Conservation (phyloP, 2,113 vertebrate genomes). For the Oryzias woworae region DNA sequence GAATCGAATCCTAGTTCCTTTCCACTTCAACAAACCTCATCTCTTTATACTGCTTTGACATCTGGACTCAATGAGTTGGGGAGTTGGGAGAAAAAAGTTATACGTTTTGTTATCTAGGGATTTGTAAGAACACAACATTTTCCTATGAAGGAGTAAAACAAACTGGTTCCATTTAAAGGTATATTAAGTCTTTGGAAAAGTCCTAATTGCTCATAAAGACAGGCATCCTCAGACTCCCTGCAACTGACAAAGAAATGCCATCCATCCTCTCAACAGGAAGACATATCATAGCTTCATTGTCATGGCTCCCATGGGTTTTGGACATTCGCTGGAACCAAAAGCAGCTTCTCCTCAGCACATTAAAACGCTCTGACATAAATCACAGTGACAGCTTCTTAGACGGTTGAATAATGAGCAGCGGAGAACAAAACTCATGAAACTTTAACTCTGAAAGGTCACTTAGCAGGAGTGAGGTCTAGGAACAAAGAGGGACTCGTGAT, state of each 20-base stretch:
- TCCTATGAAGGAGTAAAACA: slow-evolving; percentile 4
- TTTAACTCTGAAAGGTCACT: slow-evolving; percentile 39
- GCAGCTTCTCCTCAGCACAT: slow-evolving; percentile 53
- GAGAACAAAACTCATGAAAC: slow-evolving; percentile 54
- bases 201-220: slow-evolving; percentile 51
- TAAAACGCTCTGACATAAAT: slow-evolving; percentile 67
- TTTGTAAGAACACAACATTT: slow-evolving; percentile 3
- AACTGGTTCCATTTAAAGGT: slow-evolving; percentile 30
- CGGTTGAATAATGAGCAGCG: slow-evolving; percentile 52
- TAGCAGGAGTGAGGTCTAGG: slow-evolving; percentile 14
- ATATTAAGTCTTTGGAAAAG: slow-evolving; percentile 34
- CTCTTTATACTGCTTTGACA: slow-evolving; percentile 53
- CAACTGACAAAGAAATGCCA: slow-evolving; percentile 51
- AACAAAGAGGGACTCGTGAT: slow-evolving; percentile 38
- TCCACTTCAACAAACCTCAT: slow-evolving; percentile 46
- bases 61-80: slow-evolving; percentile 65
- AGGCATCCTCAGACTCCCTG: slow-evolving; percentile 26
- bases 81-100: slow-evolving; percentile 14
- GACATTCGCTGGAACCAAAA: slow-evolving; percentile 46
- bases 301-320: slow-evolving; percentile 53
- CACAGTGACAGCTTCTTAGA: slow-evolving; percentile 62
- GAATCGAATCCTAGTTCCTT: slow-evolving; percentile 45
- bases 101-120: slow-evolving; percentile 11
- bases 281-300: slow-evolving; percentile 44
- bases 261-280: slow-evolving; percentile 43